Conservation (phyloP, 2,888 invertebrate species). For the Vanessa cardui region DNA sequence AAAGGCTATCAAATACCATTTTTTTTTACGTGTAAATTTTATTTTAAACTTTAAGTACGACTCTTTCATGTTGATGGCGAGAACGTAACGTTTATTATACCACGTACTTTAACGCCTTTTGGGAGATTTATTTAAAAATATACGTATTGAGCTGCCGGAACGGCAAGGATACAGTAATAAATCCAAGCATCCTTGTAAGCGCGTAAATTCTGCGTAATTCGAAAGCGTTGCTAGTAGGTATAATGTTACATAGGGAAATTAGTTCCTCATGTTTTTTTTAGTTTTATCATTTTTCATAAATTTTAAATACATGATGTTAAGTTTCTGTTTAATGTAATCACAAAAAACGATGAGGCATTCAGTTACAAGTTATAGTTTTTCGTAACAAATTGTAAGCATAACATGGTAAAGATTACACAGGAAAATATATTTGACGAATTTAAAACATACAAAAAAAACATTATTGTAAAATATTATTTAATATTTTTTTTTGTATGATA, state of each 20-base stretch:
- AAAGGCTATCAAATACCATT: not conserved
- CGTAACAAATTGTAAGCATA: too few relatives aligned
- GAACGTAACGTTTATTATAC: conserved; percentile 1
- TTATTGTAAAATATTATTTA: too few relatives aligned
- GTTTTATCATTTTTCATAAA: not conserved
- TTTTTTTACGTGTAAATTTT: not conserved
- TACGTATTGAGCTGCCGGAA: not conserved
- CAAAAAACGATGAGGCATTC: too few relatives aligned
- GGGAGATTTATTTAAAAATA: conserved; percentile 22
- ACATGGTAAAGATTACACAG: too few relatives aligned
- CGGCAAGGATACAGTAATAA: conserved; percentile 1
- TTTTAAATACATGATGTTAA: too few relatives aligned
- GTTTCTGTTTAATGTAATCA: too few relatives aligned
- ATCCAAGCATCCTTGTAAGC: not conserved
- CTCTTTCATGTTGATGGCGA: too few relatives aligned
- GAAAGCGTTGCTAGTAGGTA: too few relatives aligned
- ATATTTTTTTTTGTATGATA: too few relatives aligned
- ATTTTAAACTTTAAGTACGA: not conserved
- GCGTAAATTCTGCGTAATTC: conserved; percentile 2
- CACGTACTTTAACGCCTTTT: conserved; percentile 26
- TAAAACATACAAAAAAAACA: too few relatives aligned
- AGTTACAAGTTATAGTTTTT: too few relatives aligned
- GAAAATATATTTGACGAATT: too few relatives aligned
- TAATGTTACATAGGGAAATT: not conserved
- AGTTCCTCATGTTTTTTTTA: not conserved